A percentile compares a stretch with the other conserved stretches of the same genome.
These are phyloP conservation scores for Prinia subflava DNA, from an alignment of 2,113 vertebrate species.

Conservation along the genomic window DNA sequence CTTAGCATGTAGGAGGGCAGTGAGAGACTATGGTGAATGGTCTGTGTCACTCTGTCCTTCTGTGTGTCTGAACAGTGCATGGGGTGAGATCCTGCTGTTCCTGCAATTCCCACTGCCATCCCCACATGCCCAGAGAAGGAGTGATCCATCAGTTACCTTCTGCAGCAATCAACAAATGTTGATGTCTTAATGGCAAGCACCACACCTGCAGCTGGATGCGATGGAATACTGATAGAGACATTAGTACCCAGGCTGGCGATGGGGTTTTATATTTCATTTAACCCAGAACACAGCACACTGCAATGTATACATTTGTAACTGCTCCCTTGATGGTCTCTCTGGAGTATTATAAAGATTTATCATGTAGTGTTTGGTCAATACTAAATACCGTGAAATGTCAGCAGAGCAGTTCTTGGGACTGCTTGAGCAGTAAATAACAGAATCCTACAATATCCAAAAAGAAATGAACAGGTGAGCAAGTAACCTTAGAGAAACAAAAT, in stretches of 20 bases:
- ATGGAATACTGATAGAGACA: constrained; percentile 38
- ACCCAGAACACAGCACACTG: constrained; percentile 49
- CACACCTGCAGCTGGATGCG: constrained; percentile 15
- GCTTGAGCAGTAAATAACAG: constrained; percentile 61
- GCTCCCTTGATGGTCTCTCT: constrained; percentile 55
- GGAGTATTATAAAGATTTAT: constrained; percentile 68
- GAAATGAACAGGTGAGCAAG: constrained; percentile 23
- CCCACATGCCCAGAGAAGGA: background rate
- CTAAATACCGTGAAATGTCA: constrained; percentile 67
- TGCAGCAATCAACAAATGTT: background rate
- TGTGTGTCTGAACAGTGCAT: background rate
- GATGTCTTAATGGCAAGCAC: constrained; percentile 22
- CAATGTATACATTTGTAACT: constrained; percentile 63
- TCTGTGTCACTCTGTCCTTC: background rate
- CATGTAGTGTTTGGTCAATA: constrained; percentile 63
- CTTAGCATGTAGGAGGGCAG: rapidly evolving
- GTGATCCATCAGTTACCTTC: background rate
- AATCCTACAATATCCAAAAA: constrained; percentile 34
- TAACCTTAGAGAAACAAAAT: constrained; percentile 12
- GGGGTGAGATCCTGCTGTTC: background rate
- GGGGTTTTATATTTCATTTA: constrained; percentile 58
- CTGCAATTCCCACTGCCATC: background rate
- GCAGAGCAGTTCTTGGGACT: constrained; percentile 56
- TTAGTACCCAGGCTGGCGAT: constrained; percentile 23
- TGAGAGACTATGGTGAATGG: rapidly evolving